Evolutionary conservation across 2,113 vertebrate species (phyloP).

Genomic region (Heliornis fulica): DNA sequence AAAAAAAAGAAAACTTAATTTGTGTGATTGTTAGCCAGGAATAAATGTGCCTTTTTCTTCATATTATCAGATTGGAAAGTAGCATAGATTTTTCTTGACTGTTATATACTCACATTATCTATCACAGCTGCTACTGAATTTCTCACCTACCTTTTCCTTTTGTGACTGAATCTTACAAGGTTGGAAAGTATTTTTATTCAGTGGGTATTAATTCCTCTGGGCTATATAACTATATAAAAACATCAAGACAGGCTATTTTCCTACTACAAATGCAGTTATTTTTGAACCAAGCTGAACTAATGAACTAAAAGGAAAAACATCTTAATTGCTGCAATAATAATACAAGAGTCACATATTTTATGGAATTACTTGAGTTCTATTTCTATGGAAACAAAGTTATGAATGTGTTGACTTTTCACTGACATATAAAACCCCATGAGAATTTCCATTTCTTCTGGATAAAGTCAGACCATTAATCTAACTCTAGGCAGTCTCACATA

Average conservation of each 20-base stretch:
- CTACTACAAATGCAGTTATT: background rate
- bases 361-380: background rate
- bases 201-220: background rate
- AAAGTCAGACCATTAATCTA: background rate
- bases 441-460: background rate
- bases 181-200: background rate
- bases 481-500: background rate
- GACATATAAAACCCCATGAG: background rate
- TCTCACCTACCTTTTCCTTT: background rate
- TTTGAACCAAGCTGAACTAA: background rate
- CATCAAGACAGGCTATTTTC: background rate
- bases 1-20: background rate
- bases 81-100: background rate
- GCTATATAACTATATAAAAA: background rate
- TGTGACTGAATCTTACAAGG: background rate
- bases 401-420: background rate
- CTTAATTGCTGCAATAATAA: background rate
- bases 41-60: background rate
- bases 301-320: background rate
- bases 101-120: background rate
- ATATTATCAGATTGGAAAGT: background rate
- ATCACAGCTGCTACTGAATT: background rate
- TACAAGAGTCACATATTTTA: background rate
- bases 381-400: background rate
- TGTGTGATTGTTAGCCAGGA: background rate